Conservation (phyloP, 2,888 invertebrate genomes). For the Yponomeuta malinellus region DNA sequence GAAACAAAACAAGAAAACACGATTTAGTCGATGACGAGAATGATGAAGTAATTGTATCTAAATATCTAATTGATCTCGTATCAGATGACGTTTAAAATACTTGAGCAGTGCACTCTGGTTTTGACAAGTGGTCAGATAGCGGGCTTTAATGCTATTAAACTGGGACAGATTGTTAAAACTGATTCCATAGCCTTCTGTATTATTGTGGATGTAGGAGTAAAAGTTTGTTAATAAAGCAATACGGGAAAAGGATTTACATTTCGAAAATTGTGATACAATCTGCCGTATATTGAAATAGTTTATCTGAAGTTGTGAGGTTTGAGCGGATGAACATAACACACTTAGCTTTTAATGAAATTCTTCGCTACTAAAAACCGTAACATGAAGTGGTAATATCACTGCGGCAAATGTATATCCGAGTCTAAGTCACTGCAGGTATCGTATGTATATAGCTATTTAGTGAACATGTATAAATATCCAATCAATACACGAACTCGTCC, state of each 20-base stretch:
- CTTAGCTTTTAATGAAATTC: not conserved
- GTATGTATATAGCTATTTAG: not conserved
- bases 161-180: not conserved
- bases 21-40: not conserved
- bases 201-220: not conserved
- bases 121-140: constrained; percentile 3
- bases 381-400: no score
- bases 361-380: no score
- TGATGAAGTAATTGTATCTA: constrained; percentile 1
- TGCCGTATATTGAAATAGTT: not conserved
- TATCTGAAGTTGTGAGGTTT: not conserved
- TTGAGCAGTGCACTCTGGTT: not conserved
- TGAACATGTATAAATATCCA: no score
- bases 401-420: not conserved
- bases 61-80: constrained; percentile 6
- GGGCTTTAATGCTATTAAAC: not conserved
- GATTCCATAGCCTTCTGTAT: not conserved
- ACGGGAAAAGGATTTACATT: not conserved
- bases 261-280: not conserved
- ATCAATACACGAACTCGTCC: no score
- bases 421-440: not conserved
- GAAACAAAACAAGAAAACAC: not conserved
- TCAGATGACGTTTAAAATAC: not conserved
- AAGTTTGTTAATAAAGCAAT: not conserved
- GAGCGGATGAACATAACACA: not conserved